Evolutionary conservation across 2,113 vertebrate species (phyloP), one percentile per base, ranked within the genome.

Genomic region (Struthidea cinerea): DNA sequence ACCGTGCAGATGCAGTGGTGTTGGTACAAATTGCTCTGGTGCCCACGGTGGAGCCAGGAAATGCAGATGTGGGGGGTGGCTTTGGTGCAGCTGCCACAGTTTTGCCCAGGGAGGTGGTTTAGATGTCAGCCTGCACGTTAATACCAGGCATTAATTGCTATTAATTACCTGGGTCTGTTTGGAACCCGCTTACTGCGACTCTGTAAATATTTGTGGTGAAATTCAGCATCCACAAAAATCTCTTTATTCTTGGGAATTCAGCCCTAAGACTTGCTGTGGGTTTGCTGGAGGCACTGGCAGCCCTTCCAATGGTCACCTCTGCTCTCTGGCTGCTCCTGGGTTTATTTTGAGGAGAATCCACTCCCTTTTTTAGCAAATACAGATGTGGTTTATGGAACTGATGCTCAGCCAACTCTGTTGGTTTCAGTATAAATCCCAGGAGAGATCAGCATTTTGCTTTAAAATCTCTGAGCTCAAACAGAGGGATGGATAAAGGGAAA

Each of bases 391-490:
- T 39, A 8, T 70, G 44, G 90, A 81, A 23, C 13, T 11, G 53
- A 56, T 18, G 65, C 90, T 81, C 68, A 56, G 52, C 47, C 3
- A 1, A 13, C 53, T n/a, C 68, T 78, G 44, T 70, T 81, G 94
- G 83, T 84, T 81, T 94, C 88, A n/a, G 49, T 16, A 7, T 3
- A 79, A 96, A 84, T 78, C 93, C 92, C 90, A 65, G 65, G 83
- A 59, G 95, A 71, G 64, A 67, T 53, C 73, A 82, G 83, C 65
- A 2, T 75, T 93, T 93, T 57, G 60, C 83, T 93, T 63, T 30
- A 74, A 94, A 93, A 92, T 44, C 90, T 63, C 23, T 15, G 69
- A 87, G 86, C 90, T 90, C 90, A 37, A 92, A 67, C 50, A 76
- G 37, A 70, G 73, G 68, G 67, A 35, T 0, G 76, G 93, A 94